Conservation (phyloP, 2,113 vertebrate species). For the Cavia aperea region DNA sequence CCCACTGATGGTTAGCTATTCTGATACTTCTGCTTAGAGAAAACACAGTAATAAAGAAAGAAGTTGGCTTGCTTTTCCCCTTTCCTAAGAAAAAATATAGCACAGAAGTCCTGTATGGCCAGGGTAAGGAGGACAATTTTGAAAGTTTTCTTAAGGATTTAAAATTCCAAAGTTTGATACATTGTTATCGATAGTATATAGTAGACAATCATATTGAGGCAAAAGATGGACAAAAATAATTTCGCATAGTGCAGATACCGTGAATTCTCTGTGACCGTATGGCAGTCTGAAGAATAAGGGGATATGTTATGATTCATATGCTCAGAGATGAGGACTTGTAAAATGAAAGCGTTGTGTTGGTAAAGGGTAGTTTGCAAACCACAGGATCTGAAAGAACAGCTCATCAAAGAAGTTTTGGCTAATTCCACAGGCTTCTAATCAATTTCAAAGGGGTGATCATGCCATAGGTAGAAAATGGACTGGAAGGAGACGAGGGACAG, state of each 20-base stretch:
- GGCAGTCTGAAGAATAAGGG: neutral
- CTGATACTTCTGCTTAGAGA: neutral
- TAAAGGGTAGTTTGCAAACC: conserved; percentile 21
- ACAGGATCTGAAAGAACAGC: neutral
- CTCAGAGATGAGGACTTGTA: neutral
- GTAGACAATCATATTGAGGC: neutral
- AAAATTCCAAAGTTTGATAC: neutral
- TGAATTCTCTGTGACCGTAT: neutral
- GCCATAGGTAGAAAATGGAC: neutral
- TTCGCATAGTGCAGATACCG: neutral
- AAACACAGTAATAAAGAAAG: conserved; percentile 5
- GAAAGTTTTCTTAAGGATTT: neutral
- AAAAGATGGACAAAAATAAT: neutral
- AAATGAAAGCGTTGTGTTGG: neutral
- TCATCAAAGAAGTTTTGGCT: neutral
- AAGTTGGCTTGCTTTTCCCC: neutral
- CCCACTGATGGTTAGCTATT: neutral
- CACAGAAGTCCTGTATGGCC: neutral
- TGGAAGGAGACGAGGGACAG: neutral
- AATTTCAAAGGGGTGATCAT: neutral
- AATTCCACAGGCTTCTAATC: conserved; percentile 37
- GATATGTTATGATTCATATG: neutral
- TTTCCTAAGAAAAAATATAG: neutral
- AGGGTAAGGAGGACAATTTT: neutral
- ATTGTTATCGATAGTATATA: neutral